Evolutionary conservation across 2,113 vertebrate genomes (phyloP).

Genomic region (Mirounga angustirostris): DNA sequence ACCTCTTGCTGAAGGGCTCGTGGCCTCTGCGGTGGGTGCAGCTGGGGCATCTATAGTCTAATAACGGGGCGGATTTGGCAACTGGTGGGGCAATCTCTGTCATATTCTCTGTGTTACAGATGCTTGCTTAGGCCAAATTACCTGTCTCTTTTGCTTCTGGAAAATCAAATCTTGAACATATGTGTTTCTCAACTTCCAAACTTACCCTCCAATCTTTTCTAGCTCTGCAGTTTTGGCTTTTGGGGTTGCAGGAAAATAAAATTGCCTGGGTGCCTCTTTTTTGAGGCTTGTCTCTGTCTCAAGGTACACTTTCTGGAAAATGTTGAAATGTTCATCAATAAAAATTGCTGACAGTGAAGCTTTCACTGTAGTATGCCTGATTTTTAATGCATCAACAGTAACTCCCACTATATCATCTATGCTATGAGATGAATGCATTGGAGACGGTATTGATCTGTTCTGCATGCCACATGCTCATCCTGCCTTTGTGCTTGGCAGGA

Average conservation of each 20-base stretch:
- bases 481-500: conserved; percentile 89
- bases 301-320: conserved; percentile 90
- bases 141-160: conserved; percentile 29
- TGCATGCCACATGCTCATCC: conserved; percentile 94
- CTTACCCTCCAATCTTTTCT: conserved; percentile 57
- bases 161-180: conserved; percentile 14
- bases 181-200: conserved; percentile 25
- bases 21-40: not conserved
- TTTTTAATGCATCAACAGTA: conserved; percentile 91
- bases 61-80: not conserved
- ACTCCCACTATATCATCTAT: conserved; percentile 87
- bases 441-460: conserved; percentile 90
- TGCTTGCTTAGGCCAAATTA: conserved; percentile 67
- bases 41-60: not conserved
- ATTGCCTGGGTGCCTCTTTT: not conserved
- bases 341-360: conserved; percentile 86
- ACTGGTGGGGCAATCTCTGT: not conserved
- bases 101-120: not conserved
- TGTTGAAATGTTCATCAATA: conserved; percentile 90
- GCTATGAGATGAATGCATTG: conserved; percentile 92
- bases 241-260: conserved; percentile 5
- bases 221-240: conserved; percentile 65
- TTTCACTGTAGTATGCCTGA: conserved; percentile 92
- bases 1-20: not conserved
- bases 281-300: conserved; percentile 51